Evolutionary conservation across 2,888 invertebrate species (phyloP).

Genomic region (Sicus ferrugineus): DNA sequence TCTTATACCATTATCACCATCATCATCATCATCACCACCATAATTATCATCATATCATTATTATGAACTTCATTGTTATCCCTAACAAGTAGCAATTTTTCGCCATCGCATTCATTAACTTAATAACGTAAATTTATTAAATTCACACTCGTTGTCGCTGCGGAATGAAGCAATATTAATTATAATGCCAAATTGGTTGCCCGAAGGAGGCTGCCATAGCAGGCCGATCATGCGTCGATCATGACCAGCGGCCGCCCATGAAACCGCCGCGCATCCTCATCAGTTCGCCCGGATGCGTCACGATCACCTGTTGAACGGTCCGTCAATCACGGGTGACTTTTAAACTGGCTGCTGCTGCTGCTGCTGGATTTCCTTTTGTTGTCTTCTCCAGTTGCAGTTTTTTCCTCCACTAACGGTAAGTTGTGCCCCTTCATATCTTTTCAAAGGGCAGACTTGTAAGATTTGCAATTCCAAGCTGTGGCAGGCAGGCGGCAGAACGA

Average conservation of each 20-base stretch:
- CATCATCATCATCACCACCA: too few species aligned
- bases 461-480: conserved; percentile 36
- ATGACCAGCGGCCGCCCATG: conserved; percentile 25
- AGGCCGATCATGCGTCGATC: background rate
- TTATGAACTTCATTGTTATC: too few species aligned
- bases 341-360: background rate
- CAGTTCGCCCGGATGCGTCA: background rate
- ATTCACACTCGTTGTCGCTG: conserved; percentile 17
- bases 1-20: background rate
- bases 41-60: too few species aligned
- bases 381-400: too few species aligned
- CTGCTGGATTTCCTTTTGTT: conserved; percentile 10
- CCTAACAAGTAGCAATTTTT: conserved; percentile 8
- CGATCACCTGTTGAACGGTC: conserved; percentile 24
- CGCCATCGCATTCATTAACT: conserved; percentile 1
- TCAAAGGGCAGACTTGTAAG: conserved; percentile 33
- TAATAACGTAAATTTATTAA: background rate
- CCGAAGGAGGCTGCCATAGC: background rate
- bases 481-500: conserved; percentile 17
- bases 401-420: conserved; percentile 42
- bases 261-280: background rate
- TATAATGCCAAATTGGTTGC: conserved; percentile 11
- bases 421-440: conserved; percentile 27
- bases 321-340: conserved; percentile 27
- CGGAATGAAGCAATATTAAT: conserved; percentile 17